Evolutionary conservation across 2,888 invertebrate species (phyloP), one percentile per base, ranked within the genome.

Genomic region (Polyommatus iphigenia): DNA sequence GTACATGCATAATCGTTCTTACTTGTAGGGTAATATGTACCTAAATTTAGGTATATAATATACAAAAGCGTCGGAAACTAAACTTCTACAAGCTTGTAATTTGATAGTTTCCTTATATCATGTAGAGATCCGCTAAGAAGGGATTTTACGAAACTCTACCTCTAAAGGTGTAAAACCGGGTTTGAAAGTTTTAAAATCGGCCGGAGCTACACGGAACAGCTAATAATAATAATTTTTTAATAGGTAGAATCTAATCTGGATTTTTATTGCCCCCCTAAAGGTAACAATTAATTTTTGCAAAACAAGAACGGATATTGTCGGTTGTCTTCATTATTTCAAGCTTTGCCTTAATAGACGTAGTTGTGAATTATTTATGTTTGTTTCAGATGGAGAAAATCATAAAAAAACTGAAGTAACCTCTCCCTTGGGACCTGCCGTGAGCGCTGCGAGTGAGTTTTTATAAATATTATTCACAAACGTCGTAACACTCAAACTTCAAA

Each of bases 371-470:
- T 54, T 75, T 4, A 73, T 24, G n/a, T 75, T 75, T 3, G 29
- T 84, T 82, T 76, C 86, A 93, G 93, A 92, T 86, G 85, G 85
- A 72, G 93, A 91, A 81, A 88, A 84, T 84, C 87, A 85, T 86
- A 92, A 90, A 85, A 92, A 91, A 85, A 85, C 86, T 73, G 92
- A 93, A 72, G 85, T 89, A 83, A 88, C 89, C 85, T 89, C 91
- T 83, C 91, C 91, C 78, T 84, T 94, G 83, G 93, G 93, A 5
- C 93, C 93, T 67, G 93, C 93, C 76, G 93, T 93, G 71, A 94
- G 93, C 80, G 93, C 93, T 80, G 88, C 93, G 62, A 93, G 93
- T 94, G 85, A 92, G 93, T 91, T 80, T 62, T 72, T 41, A 46
- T 59, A 18, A 50, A 20, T 57, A 59, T 75, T 75, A 75, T 75